These are phyloP conservation scores for Himalopsyche japonica DNA, from an alignment of 2,888 invertebrate genomes.

Conservation along the genomic window DNA sequence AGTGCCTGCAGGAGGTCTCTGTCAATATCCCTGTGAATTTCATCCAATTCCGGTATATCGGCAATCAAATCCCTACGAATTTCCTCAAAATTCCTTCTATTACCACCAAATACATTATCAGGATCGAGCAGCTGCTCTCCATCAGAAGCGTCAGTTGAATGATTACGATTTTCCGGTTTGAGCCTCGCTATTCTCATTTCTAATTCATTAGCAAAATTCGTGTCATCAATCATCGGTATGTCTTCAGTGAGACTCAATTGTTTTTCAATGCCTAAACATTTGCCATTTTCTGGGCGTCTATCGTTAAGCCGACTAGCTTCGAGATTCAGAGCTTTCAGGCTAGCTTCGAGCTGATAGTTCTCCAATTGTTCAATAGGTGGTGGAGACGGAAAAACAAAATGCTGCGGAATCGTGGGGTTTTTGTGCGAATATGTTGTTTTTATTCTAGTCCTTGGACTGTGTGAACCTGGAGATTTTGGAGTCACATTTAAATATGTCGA, in stretches of 20 bases:
- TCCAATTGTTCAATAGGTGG: conserved; percentile 45
- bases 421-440: conserved; percentile 63
- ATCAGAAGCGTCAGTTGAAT: not conserved
- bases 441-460: conserved; percentile 64
- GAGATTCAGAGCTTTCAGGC: not conserved
- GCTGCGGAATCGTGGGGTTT: conserved; percentile 57
- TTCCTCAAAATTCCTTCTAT: conserved; percentile 52
- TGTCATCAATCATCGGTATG: conserved; percentile 60
- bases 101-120: conserved; percentile 22
- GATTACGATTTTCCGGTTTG: conserved; percentile 41
- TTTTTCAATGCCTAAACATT: conserved; percentile 55
- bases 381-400: conserved; percentile 57
- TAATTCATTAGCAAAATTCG: conserved; percentile 53
- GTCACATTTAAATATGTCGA: conserved; percentile 45
- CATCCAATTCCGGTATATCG: conserved; percentile 58
- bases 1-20: conserved; percentile 19
- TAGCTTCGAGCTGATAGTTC: conserved; percentile 40
- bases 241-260: conserved; percentile 59
- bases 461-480: conserved; percentile 57
- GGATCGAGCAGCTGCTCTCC: conserved; percentile 23
- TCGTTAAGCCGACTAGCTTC: not conserved
- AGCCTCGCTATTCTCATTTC: conserved; percentile 54
- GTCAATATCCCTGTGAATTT: conserved; percentile 45
- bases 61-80: conserved; percentile 59
- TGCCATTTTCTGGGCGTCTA: not conserved